Base-by-base conservation (phyloP, 2,113 vertebrate genomes). In the Embiotoca jacksoni region DNA sequence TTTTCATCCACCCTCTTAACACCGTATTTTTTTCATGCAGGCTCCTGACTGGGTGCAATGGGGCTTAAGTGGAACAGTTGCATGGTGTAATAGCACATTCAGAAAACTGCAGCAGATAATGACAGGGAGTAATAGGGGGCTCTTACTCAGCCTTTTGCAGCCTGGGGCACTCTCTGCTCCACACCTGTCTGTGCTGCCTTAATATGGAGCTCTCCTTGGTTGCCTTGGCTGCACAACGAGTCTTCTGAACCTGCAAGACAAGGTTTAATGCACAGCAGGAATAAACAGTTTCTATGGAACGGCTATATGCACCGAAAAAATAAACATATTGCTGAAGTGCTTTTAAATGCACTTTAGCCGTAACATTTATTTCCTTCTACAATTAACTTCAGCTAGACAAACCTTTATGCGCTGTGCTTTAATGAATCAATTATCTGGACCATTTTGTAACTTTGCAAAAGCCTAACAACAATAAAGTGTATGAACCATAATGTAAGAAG, bases 151-250 rank as follows among this genome's bases (percentile, higher is more conserved):
- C 91, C 85, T 93, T 93, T 47, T 59, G 91, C 58, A 98, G 93
- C 61, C 92, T 93, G 50, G 90, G 90, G 46, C 95, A 89, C 75
- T 97, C 97, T 63, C 91, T 89, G 95, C 94, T 95, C 97, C 98
- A 99, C 81, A 97, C 95, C 84, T 95, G 95, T 35, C 75, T 93
- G 79, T 99, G 98, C 71, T 96, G 97, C 72, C 95, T 96, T 82
- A 97, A 84, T 49, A 97, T 82, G 75, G 83, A 94, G 89, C 93
- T 95, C 58, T 97, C 95, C 92, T 95, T 98, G 75, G 90, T 95
- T 58, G 74, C 76, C 91, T 96, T 97, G 91, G 96, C 96, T 62
- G 93, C 90, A 86, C 92, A 92, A 59, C 93, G 70, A 67, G 89
- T 90, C 89, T 93, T 96, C 91, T 94, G 88, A 82, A 98, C 94